Evolutionary conservation across 1,140 invertebrate species (phyloP).

Genomic region (Philopotamus ludificatus): DNA sequence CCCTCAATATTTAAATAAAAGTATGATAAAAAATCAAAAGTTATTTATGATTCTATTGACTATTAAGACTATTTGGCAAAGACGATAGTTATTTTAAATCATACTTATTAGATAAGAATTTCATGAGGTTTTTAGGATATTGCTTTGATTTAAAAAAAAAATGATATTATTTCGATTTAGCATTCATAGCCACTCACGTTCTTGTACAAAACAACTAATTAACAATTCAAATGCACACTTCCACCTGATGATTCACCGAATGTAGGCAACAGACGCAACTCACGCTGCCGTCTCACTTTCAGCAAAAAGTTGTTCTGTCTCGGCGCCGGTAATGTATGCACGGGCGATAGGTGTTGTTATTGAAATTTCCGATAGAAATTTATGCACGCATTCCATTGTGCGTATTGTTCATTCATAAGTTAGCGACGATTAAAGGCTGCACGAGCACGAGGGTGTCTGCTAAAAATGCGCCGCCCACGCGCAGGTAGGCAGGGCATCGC

Average conservation of each 20-base stretch:
- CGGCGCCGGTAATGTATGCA: neutral
- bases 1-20: too few species aligned
- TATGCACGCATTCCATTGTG: neutral
- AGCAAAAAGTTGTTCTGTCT: too few species aligned
- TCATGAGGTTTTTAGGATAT: too few species aligned
- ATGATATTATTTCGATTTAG: too few species aligned
- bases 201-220: neutral
- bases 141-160: too few species aligned
- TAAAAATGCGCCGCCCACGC: conserved; percentile 24
- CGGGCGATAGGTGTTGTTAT: neutral
- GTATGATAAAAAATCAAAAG: too few species aligned
- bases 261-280: neutral
- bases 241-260: neutral
- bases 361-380: neutral
- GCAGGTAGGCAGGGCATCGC: conserved; percentile 1
- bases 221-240: neutral
- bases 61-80: too few species aligned
- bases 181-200: too few species aligned
- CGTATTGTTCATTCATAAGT: conserved; percentile 1
- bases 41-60: too few species aligned
- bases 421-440: neutral
- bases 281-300: too few species aligned
- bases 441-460: conserved; percentile 22
- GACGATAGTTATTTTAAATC: too few species aligned
- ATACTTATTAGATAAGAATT: too few species aligned